Conservation (phyloP, 1,140 invertebrate genomes). For the Oreohelix idahoensis region DNA sequence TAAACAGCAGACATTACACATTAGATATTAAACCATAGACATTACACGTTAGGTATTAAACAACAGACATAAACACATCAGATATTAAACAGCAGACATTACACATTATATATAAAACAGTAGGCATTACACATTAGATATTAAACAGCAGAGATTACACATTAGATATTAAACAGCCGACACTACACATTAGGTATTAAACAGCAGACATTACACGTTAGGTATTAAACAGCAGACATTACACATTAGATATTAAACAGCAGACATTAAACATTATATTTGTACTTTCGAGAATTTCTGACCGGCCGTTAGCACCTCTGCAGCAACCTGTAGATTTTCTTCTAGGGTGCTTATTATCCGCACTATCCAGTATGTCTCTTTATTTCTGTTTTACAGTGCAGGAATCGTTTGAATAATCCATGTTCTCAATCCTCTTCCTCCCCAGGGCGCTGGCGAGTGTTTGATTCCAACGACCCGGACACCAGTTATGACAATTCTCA, state of each 20-base stretch:
- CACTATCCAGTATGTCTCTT: no score
- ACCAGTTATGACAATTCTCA: conserved; percentile 38
- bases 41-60: neutral
- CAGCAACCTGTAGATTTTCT: no score
- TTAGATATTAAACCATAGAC: neutral
- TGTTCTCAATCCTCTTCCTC: no score
- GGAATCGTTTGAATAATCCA: no score
- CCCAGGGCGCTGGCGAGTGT: conserved; percentile 42
- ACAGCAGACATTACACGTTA: neutral
- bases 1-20: neutral
- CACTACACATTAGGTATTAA: neutral
- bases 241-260: no score
- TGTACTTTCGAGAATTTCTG: no score
- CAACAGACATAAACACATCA: neutral
- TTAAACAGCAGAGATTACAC: no score
- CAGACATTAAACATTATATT: neutral
- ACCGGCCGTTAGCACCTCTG: no score
- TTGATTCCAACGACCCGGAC: conserved; percentile 32
- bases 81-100: neutral
- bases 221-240: neutral
- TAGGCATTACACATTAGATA: no score
- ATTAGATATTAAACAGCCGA: neutral
- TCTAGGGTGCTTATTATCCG: no score
- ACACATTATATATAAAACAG: neutral
- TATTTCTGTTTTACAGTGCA: no score